Base-by-base conservation (phyloP, 2,113 vertebrate genomes). In the Callionymus lyra region DNA sequence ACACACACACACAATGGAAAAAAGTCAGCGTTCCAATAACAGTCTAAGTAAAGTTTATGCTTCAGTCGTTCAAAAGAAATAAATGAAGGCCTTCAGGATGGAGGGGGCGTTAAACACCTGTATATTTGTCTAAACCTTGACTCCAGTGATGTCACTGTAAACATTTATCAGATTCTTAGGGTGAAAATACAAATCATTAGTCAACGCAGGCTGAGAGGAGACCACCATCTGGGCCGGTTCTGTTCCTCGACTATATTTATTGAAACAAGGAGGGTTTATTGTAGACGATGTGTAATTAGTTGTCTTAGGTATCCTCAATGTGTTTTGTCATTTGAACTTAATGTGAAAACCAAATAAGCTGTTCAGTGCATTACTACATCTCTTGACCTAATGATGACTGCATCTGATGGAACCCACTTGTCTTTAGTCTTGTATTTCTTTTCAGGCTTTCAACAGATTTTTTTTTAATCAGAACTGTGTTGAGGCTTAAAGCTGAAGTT, bases 141-240 rank as follows among this genome's bases (percentile, higher is more conserved):
- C 56, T 74, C 63, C 59, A 49, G 63, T 83, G 78, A 85, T 82
- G 81, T 85, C 81, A 82, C 56, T 44, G 63, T 82, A 82, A 82
- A 82, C 77, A 72, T 65, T 68, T 72, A 65, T 67, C 59, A 56
- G 47, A 47, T 32, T 73, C 58, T 64, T 49, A 65, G 53, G 50
- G 62, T 41, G 57, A 50, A 33, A 10, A 36, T 72, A 54, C 51
- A 56, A 48, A 51, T 58, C 49, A 50, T 75, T 82, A 75, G 50
- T 12, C 19, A 48, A 41, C 43, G 43, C 18, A 18, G 55, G 52
- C 59, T 53, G 41, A 43, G 47, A 60, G 45, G 47, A 58, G 66
- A 69, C 68, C 68, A 56, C 65, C 68, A 45, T 63, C 53, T 52
- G 64, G 16, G 17, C 33, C 52, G 31, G 40, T 33, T 45, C 31